A percentile compares a stretch with the other conserved stretches of the same genome.
Evolutionary conservation across 2,888 invertebrate species (phyloP).

Genomic region (Seira sanloemensis): DNA sequence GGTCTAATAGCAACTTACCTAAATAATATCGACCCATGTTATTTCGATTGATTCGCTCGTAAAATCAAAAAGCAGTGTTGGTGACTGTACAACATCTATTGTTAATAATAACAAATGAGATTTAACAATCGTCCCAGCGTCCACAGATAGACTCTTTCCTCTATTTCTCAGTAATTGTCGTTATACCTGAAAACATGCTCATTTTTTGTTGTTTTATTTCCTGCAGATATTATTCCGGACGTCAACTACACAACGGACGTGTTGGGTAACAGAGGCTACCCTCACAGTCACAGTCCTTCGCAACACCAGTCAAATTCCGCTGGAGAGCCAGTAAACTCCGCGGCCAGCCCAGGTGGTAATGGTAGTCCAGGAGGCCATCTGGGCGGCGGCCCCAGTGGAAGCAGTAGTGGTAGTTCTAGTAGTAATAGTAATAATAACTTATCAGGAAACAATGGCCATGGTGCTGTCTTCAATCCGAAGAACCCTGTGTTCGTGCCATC

Average conservation of each 20-base stretch:
- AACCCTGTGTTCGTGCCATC: slow-evolving; percentile 73
- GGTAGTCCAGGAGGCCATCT: slow-evolving; percentile 1
- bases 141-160: no score
- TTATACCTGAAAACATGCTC: no score
- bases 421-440: slow-evolving; percentile 60
- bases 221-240: slow-evolving; percentile 71
- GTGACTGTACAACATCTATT: no score
- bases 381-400: slow-evolving; percentile 29
- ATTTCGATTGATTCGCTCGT: no score
- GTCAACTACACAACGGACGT: slow-evolving; percentile 71
- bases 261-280: slow-evolving; percentile 63
- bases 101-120: no score
- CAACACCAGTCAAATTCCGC: slow-evolving; percentile 56
- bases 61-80: no score
- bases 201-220: not conserved
- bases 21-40: no score
- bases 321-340: slow-evolving; percentile 54
- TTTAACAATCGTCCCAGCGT: no score
- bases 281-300: slow-evolving; percentile 61
- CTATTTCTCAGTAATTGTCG: no score
- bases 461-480: slow-evolving; percentile 71
- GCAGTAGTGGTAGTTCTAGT: slow-evolving; percentile 25
- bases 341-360: slow-evolving; percentile 31
- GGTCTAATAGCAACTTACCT: no score
- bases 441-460: slow-evolving; percentile 55